phyloP scores from a whole-genome alignment of 2,797 vertebrate genomes.

The Sorex maritimensis region DNA sequence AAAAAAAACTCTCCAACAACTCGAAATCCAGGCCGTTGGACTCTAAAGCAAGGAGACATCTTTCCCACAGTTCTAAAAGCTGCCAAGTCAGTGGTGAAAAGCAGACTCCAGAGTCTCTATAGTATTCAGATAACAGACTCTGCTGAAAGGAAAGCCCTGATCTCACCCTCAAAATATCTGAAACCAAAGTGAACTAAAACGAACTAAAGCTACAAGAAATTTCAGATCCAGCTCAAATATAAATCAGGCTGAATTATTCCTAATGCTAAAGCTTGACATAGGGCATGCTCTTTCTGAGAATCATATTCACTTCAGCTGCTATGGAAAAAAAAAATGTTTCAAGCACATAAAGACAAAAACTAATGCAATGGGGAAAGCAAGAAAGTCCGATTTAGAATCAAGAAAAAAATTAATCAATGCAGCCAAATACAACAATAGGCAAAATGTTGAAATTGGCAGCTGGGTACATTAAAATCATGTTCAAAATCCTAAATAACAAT shows the following conservation, averaged over 20 bases:
- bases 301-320: not conserved
- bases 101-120: not conserved
- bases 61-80: not conserved
- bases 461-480: not conserved
- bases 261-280: conserved; percentile 36
- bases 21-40: not conserved
- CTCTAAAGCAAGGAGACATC: not conserved
- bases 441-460: not conserved
- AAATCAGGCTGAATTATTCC: not conserved
- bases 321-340: not conserved
- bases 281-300: not conserved
- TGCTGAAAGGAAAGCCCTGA: not conserved
- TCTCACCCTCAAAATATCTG: not conserved
- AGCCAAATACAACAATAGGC: not conserved
- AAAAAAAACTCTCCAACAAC: conserved; percentile 12
- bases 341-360: not conserved
- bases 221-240: not conserved
- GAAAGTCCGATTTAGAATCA: not conserved
- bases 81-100: not conserved
- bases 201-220: conserved; percentile 21
- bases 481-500: not conserved
- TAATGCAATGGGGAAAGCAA: not conserved
- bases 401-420: conserved; percentile 28
- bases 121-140: not conserved
- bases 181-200: not conserved